phyloP scores from a whole-genome alignment of 2,797 vertebrate species.

The Hoplostethus mediterraneus region DNA sequence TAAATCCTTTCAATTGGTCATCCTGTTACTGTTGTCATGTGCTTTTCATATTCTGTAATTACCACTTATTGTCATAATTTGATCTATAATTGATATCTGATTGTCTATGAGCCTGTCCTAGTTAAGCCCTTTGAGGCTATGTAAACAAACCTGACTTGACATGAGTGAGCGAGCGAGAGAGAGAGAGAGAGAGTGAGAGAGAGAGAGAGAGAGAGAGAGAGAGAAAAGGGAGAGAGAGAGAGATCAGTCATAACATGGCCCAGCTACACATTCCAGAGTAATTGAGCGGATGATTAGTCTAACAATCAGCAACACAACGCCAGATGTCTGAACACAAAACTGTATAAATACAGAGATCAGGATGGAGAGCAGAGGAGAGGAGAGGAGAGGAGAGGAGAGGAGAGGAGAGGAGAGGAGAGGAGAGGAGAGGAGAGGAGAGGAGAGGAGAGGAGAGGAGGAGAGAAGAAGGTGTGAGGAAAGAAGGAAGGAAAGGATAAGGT shows the following conservation, averaged over 20 bases:
- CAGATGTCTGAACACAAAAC: slow-evolving; percentile 85
- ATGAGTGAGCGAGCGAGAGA: slow-evolving; percentile 44
- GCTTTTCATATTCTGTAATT: too few relatives aligned
- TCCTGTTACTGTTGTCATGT: too few relatives aligned
- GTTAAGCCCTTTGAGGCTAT: too few relatives aligned
- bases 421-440: slow-evolving; percentile 18
- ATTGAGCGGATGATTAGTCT: slow-evolving; percentile 89
- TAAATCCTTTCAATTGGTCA: too few relatives aligned
- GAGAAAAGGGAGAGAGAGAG: slow-evolving; percentile 48
- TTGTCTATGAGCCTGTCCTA: too few relatives aligned
- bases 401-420: not conserved
- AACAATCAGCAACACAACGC: slow-evolving; percentile 86
- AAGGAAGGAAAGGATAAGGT: not conserved
- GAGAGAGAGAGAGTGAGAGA: slow-evolving; percentile 50
- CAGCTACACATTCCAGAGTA: slow-evolving; percentile 86
- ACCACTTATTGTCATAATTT: too few relatives aligned
- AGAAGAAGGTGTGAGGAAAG: not conserved
- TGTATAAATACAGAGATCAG: slow-evolving; percentile 81
- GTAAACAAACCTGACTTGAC: too few relatives aligned
- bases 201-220: slow-evolving; percentile 1
- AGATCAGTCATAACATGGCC: slow-evolving; percentile 86
- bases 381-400: slow-evolving; percentile 3
- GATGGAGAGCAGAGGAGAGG: slow-evolving; percentile 22
- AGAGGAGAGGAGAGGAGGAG: not conserved
- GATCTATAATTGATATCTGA: too few relatives aligned